Evolutionary conservation across 2,888 invertebrate species (phyloP), one percentile per base, ranked within the genome.

Genomic region (Pyrochroa serraticornis): DNA sequence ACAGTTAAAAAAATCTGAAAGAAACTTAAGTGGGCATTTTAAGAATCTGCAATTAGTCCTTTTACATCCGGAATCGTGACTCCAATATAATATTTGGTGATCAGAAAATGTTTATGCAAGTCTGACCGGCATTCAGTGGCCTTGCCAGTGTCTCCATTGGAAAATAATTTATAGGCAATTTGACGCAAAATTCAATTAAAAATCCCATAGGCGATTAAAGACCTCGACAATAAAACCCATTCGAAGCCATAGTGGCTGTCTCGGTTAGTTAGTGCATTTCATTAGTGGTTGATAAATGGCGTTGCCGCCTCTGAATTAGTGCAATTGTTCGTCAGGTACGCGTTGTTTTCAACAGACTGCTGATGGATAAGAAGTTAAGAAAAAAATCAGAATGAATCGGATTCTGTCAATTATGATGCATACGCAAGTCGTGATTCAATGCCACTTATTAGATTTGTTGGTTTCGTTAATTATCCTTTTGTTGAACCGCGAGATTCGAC

Each of bases 401-500:
- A 5, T 22, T 5, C 53, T 58, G 59, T 54, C 58, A 62, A 58
- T 60, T 60, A 56, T 58, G 53, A 61, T 58, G 51, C 47, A 60
- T 22, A 22, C 47, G 51, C 43, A 50, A 37, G 49, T 31, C 36
- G 30, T 44, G 45, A 37, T 22, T 54, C 53, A 61, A 64, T 67
- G 54, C 55, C 48, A 41, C 55, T 64, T 64, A 68, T 67, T 64
- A 66, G 62, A 64, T 66, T 66, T 67, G 66, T 67, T 64, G 57
- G 64, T 64, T 65, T 63, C 65, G 62, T 63, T 67, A 65, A 68
- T 67, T 67, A 63, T 45, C 46, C 65, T 63, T 66, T 67, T 67
- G 68, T 67, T 62, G 54, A 22, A 22, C 22, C 22, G n/a, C 12
- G 36, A 47, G 37, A 58, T 59, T 46, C 48, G 9, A 32, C 9